Conservation (phyloP, 2,113 vertebrate genomes). For the Oceanites oceanicus region DNA sequence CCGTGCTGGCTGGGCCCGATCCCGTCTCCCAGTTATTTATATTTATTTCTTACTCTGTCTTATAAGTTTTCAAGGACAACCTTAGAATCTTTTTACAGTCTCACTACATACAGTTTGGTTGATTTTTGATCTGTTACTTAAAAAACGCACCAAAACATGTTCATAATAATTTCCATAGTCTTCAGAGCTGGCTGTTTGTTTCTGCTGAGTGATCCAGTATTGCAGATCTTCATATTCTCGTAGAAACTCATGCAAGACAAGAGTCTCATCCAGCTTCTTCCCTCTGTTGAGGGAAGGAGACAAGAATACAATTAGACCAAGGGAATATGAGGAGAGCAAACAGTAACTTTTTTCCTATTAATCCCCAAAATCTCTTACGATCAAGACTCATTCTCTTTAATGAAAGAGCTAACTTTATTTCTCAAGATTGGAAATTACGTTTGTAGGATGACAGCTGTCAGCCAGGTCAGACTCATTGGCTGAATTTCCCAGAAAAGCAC, state of each 20-base stretch:
- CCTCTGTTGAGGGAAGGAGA: slow-evolving; percentile 20
- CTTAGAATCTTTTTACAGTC: background rate
- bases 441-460: background rate
- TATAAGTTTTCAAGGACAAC: background rate
- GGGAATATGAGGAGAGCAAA: background rate
- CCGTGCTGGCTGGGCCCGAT: no score
- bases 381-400: background rate
- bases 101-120: background rate
- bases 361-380: background rate
- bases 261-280: slow-evolving; percentile 74
- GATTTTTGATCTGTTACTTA: background rate
- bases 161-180: slow-evolving; percentile 81
- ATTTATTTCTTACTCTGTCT: background rate
- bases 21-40: background rate
- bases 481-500: background rate
- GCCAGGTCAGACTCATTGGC: background rate
- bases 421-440: background rate
- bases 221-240: slow-evolving; percentile 80
- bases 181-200: slow-evolving; percentile 72
- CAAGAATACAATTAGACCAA: background rate
- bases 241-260: slow-evolving; percentile 81
- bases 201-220: slow-evolving; percentile 82
- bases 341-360: background rate
- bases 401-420: background rate
- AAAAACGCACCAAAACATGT: slow-evolving; percentile 77